These are phyloP conservation scores for Alosa sapidissima DNA, from an alignment of 2,797 vertebrate species.

Conservation along the genomic window DNA sequence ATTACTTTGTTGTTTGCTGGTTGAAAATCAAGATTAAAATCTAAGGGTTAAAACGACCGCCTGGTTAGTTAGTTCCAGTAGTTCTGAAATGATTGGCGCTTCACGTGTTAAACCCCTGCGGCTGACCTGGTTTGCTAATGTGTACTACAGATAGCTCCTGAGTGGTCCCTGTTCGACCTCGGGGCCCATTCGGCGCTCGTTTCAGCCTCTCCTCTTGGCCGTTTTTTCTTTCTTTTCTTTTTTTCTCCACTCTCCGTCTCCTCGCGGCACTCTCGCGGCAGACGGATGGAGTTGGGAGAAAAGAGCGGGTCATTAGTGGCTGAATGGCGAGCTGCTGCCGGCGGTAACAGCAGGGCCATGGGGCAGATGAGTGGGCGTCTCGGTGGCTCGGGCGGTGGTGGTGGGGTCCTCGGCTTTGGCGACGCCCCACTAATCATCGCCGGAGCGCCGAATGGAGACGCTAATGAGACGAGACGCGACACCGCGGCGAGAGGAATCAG, in stretches of 20 bases:
- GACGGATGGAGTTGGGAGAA: constrained; percentile 13
- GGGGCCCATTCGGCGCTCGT: constrained; percentile 33
- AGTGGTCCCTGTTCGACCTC: neutral
- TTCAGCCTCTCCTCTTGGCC: constrained; percentile 51
- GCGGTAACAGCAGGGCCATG: constrained; percentile 38
- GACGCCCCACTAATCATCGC: constrained; percentile 60
- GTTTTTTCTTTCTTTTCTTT: neutral
- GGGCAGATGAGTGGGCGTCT: constrained; percentile 2
- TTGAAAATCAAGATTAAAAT: no score
- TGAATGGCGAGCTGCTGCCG: constrained; percentile 51
- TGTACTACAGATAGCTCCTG: neutral
- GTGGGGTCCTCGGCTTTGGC: constrained; percentile 28
- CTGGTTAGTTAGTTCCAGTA: no score
- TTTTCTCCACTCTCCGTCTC: neutral
- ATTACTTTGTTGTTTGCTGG: no score
- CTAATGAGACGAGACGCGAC: constrained; percentile 81
- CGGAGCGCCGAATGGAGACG: constrained; percentile 73
- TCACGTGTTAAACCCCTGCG: neutral
- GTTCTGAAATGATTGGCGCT: no score
- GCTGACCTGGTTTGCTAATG: neutral
- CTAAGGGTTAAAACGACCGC: no score
- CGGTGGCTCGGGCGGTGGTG: neutral
- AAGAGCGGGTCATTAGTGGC: constrained; percentile 58
- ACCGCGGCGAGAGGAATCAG: constrained; percentile 45
- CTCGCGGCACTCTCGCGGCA: neutral